Conservation (phyloP, 2,888 invertebrate genomes). For the Agrenia bidenticulata region DNA sequence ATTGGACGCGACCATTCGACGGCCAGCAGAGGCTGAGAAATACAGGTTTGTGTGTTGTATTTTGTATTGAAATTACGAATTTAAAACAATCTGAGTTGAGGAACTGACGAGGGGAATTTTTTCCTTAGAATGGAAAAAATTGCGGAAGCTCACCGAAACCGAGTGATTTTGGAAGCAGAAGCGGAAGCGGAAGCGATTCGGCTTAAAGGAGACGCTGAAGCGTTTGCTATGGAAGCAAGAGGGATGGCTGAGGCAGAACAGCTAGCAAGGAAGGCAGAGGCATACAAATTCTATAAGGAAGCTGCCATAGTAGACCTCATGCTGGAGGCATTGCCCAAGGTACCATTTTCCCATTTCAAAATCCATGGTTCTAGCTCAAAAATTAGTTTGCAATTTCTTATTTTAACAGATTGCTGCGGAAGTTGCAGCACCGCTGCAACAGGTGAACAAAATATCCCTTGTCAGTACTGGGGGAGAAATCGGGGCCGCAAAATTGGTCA, state of each 20-base stretch:
- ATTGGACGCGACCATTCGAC: slow-evolving; percentile 83
- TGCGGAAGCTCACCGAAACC: slow-evolving; percentile 86
- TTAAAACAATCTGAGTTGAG: background rate
- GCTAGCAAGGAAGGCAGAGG: slow-evolving; percentile 95
- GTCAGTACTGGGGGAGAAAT: slow-evolving; percentile 88
- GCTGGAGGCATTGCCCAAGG: slow-evolving; percentile 91
- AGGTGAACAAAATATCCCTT: slow-evolving; percentile 95
- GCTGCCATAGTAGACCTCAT: slow-evolving; percentile 97
- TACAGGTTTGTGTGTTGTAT: slow-evolving; percentile 57
- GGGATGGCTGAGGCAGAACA: slow-evolving; percentile 95
- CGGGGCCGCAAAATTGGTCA: slow-evolving; percentile 91
- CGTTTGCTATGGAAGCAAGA: slow-evolving; percentile 89
- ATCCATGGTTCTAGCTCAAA: background rate
- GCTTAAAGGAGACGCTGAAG: slow-evolving; percentile 85
- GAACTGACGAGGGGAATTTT: background rate
- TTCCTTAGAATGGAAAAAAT: slow-evolving; percentile 75
- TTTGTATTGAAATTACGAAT: background rate
- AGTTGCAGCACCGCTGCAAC: slow-evolving; percentile 90
- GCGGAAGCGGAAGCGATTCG: slow-evolving; percentile 88
- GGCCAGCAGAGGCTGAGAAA: slow-evolving; percentile 83
- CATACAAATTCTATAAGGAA: slow-evolving; percentile 93
- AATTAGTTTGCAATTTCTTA: background rate
- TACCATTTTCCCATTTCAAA: no score
- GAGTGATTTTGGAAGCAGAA: slow-evolving; percentile 90
- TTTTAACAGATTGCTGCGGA: slow-evolving; percentile 82